A percentile compares a stretch with the other conserved stretches of the same genome.
Evolutionary conservation across 2,797 vertebrate species (phyloP).

Genomic region (Tragelaphus oryx): DNA sequence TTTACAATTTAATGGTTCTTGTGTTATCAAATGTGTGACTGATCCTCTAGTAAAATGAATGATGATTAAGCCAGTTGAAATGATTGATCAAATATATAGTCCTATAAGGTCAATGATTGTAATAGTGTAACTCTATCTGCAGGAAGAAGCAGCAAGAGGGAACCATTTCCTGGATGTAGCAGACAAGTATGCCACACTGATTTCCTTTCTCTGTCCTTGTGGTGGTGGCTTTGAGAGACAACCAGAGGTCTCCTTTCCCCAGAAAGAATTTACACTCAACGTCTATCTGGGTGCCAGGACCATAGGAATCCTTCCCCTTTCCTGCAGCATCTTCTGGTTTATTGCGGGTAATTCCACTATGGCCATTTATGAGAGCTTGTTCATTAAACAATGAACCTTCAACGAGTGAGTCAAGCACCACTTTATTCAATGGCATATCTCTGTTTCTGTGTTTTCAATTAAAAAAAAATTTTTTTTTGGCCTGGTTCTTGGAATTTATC

Average conservation of each 20-base stretch:
- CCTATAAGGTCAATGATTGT: neutral
- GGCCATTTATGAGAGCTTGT: fast-evolving
- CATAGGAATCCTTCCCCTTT: fast-evolving
- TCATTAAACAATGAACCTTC: neutral
- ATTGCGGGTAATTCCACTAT: neutral
- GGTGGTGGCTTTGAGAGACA: neutral
- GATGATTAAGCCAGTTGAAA: neutral
- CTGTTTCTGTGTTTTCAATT: neutral
- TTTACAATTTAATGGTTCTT: neutral
- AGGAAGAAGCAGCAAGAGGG: neutral
- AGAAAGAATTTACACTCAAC: neutral
- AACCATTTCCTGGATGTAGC: neutral
- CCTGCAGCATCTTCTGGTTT: neutral
- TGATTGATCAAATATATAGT: neutral
- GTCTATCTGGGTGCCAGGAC: neutral
- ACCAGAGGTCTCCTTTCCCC: neutral
- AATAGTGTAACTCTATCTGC: neutral
- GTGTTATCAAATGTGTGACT: neutral
- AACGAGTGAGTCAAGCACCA: neutral
- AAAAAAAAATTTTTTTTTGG: fast-evolving
- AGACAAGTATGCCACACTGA: neutral
- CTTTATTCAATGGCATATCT: neutral
- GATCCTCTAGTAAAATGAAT: neutral
- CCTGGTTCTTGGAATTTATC: neutral
- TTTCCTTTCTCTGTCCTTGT: fast-evolving